Base-by-base conservation (phyloP, 2,113 vertebrate genomes). In the Leucosticte australis region DNA sequence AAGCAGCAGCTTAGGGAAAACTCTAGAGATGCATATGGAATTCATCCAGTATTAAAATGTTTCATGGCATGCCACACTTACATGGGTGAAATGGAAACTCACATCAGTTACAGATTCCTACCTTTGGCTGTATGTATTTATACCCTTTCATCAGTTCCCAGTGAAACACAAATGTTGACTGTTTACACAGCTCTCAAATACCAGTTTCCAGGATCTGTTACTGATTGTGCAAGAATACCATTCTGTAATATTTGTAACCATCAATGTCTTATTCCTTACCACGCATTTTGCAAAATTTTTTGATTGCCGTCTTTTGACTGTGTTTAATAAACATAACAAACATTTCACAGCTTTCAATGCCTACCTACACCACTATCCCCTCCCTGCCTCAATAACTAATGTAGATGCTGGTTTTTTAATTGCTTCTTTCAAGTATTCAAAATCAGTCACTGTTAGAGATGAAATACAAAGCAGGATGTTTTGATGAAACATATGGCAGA, bases 401-500 rank as follows among this genome's bases (percentile, higher is more conserved):
- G 21, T 59, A 83, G 56, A 70, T 39, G 33, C 30, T 77, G 42
- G 0, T 20, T 67, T 94, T 90, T 89, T 7, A 50, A 55, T 39
- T 88, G 37, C 50, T 83, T 92, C 39, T 86, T 74, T 82, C 47
- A 83, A 93, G 76, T 70, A 81, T 49, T 88, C n/a, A 79, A 73
- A 83, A 85, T 62, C 49, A 88, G 60, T 52, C 39, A 78, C 67
- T 70, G 22, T 67, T 67, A 89, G 76, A 90, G 60, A 52, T 1
- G 2, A 94, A 94, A 92, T 87, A 63, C 35, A 88, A 87, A 56
- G 79, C 86, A 89, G 42, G 80, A 93, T 83, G 52, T 70, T 97
- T 92, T 89, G 42, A 80, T 80, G 91, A 83, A 94, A 70, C 86
- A 90, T 88, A 94, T 83, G 92, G 89, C 83, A 95, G 47, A 81